Conservation (phyloP, 2,113 vertebrate species). For the Pollimyrus isidori region DNA sequence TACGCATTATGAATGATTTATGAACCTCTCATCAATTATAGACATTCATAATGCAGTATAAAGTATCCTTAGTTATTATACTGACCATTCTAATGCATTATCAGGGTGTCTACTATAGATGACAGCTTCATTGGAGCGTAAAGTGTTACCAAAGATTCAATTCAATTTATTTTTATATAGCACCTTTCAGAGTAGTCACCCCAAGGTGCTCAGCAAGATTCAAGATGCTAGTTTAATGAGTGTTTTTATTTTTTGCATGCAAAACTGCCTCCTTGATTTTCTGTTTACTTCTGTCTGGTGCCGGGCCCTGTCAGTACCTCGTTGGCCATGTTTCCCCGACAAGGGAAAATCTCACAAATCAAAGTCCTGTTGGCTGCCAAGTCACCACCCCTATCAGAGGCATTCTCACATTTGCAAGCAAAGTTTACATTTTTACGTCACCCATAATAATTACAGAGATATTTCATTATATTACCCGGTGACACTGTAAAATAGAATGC, state of each 20-base stretch:
- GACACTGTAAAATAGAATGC: neutral
- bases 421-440: neutral
- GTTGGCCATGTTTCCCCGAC: neutral
- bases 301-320: neutral
- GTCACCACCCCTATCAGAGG: neutral
- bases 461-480: neutral
- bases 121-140: no score
- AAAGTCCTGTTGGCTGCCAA: neutral
- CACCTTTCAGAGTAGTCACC: no score
- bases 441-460: neutral
- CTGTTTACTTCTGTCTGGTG: neutral
- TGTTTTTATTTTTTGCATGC: neutral
- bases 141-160: no score
- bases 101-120: neutral
- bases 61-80: neutral
- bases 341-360: neutral
- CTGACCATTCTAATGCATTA: neutral
- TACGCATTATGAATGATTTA: neutral
- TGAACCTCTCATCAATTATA: neutral
- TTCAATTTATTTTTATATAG: no score
- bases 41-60: neutral
- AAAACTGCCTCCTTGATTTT: neutral
- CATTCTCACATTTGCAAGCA: neutral
- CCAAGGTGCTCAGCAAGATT: no score
- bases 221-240: neutral